A percentile compares a stretch with the other conserved stretches of the same genome.
Evolutionary conservation across 2,797 vertebrate genomes (phyloP).

Genomic region (Siniperca obscura): DNA sequence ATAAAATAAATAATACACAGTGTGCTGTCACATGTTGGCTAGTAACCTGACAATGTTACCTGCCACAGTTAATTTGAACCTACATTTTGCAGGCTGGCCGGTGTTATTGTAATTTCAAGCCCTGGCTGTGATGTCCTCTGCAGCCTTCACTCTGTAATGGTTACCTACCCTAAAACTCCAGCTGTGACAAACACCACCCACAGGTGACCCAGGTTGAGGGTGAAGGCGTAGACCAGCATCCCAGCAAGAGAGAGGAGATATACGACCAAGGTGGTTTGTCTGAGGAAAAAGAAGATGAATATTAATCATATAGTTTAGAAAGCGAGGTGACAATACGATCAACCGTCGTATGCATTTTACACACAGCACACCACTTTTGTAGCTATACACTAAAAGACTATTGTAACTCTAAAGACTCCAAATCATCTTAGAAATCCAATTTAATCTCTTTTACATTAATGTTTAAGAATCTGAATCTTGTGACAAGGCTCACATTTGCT

Average conservation of each 20-base stretch:
- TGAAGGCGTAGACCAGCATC: slow-evolving; percentile 91
- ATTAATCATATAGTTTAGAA: slow-evolving; percentile 6
- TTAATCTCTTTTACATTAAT: slow-evolving; percentile 33
- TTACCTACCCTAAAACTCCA: slow-evolving; percentile 90
- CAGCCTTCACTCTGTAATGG: not conserved
- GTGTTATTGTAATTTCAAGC: not conserved
- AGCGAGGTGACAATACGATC: accelerated
- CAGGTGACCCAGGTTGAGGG: slow-evolving; percentile 87
- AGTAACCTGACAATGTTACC: not conserved
- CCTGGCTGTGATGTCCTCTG: not conserved
- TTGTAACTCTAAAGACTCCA: not conserved
- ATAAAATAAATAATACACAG: not conserved
- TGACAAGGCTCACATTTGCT: slow-evolving; percentile 12
- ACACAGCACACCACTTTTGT: not conserved
- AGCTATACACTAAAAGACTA: not conserved
- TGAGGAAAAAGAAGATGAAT: slow-evolving; percentile 62
- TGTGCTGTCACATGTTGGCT: not conserved
- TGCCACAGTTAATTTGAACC: not conserved
- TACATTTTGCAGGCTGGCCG: not conserved
- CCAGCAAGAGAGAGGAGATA: slow-evolving; percentile 92
- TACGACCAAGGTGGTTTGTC: slow-evolving; percentile 90
- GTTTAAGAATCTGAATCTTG: slow-evolving; percentile 19
- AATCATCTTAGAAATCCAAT: slow-evolving; percentile 1
- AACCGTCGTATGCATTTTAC: not conserved
- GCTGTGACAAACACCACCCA: slow-evolving; percentile 95